Base-by-base conservation (phyloP, 1,140 invertebrate species). In the Micrasema minimum region DNA sequence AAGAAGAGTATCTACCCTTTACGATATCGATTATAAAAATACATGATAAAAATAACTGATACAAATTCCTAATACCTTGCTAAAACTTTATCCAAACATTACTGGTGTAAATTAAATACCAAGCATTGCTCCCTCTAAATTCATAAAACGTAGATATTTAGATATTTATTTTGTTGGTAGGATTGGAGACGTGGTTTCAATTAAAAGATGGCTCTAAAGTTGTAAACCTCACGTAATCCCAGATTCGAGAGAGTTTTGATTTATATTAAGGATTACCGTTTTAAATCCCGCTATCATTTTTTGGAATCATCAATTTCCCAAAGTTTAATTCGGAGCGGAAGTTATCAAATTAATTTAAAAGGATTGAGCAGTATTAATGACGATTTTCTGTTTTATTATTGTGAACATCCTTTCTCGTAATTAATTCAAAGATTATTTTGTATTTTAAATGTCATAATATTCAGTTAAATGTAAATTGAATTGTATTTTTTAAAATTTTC, bases 141-240 rank as follows among this genome's bases (percentile, higher is more conserved):
- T 69, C 64, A 73, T 69, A 69, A 66, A 69, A 18, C n/a, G n/a
- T n/a, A n/a, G n/a, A n/a, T 66, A 51, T 23, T 45, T 62, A 43
- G 43, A 20, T 51, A 67, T 51, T 67, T 68, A 50, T 64, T 51
- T 35, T 55, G 20, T n/a, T 10, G 11, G 14, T 18, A 22, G 66
- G 41, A 55, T 55, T 41, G 1, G 50, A 53, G 69, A 71, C 67
- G 50, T 20, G 57, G 46, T 65, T 74, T 71, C 69, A 74, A 74
- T 74, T 74, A 74, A 74, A 71, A 74, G 72, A 74, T 71, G 64
- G 62, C 69, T 50, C 66, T 23, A 57, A 73, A 74, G 67, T 74
- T 74, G 46, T 61, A 48, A 70, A 66, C 72, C 55, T 70, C 67
- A 66, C 57, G 67, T 74, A 70, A 74, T 74, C 72, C 68, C 53